A percentile compares a stretch with the other conserved stretches of the same genome.
Evolutionary conservation across 2,113 vertebrate genomes (phyloP).

Genomic region (Actenoides hombroni): DNA sequence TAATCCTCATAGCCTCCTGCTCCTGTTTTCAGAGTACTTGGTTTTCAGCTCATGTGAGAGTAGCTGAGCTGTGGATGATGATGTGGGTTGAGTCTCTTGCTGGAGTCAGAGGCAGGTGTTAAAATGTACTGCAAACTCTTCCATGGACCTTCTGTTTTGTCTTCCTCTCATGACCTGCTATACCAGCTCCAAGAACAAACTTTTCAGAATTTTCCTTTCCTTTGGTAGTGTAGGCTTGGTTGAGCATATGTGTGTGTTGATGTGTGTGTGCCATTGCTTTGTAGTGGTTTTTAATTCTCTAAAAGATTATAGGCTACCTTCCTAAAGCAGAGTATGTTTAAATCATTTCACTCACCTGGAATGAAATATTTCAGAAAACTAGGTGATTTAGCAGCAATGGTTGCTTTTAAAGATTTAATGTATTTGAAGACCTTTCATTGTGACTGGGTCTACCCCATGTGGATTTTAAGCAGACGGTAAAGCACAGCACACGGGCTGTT

Average conservation of each 20-base stretch:
- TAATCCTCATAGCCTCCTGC: neutral
- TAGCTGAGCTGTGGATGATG: neutral
- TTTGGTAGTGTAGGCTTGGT: neutral
- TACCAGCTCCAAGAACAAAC: neutral
- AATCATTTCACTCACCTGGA: neutral
- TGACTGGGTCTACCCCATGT: neutral
- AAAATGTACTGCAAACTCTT: neutral
- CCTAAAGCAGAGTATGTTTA: neutral
- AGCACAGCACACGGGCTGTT: neutral
- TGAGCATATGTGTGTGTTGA: neutral
- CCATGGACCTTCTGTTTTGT: neutral
- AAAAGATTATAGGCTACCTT: neutral
- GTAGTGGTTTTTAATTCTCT: neutral
- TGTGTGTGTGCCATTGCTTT: neutral
- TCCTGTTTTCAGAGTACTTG: neutral
- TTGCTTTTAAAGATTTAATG: neutral
- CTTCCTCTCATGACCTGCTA: neutral
- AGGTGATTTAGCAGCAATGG: neutral
- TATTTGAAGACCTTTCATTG: constrained; percentile 9
- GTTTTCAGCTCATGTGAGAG: neutral
- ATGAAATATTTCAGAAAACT: neutral
- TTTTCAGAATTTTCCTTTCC: neutral
- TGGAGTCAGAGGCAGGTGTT: neutral
- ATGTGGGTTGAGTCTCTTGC: neutral
- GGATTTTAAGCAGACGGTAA: constrained; percentile 49